phyloP scores from a whole-genome alignment of 2,797 vertebrate genomes.

The Rousettus madagascariensis region DNA sequence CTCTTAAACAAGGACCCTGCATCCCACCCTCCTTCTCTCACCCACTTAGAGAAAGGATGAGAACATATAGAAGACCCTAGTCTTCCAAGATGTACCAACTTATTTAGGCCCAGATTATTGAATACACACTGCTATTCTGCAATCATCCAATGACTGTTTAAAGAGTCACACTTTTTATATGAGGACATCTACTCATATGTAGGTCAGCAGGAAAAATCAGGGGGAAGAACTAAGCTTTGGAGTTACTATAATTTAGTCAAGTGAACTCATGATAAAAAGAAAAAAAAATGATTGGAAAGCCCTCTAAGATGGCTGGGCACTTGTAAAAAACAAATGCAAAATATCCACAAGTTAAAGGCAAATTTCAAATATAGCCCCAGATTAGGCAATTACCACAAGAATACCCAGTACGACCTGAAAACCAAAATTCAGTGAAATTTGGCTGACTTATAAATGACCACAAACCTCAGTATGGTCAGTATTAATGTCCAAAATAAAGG shows the following conservation, averaged over 20 bases:
- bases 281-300: not conserved
- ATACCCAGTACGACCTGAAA: not conserved
- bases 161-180: not conserved
- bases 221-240: not conserved
- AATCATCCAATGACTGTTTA: not conserved
- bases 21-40: not conserved
- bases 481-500: not conserved
- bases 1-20: not conserved
- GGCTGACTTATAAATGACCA: not conserved
- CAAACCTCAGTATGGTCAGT: not conserved
- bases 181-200: not conserved
- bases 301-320: not conserved
- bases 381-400: not conserved
- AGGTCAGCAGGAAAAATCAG: not conserved
- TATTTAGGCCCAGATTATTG: not conserved
- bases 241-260: not conserved
- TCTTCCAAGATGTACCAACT: not conserved
- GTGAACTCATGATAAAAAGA: not conserved
- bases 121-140: not conserved
- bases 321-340: not conserved
- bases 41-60: not conserved
- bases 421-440: conserved; percentile 4
- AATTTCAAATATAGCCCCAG: not conserved
- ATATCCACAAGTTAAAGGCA: not conserved
- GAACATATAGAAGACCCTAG: not conserved